phyloP scores from a whole-genome alignment of 2,113 vertebrate genomes.

The Poeciliopsis retropinna region DNA sequence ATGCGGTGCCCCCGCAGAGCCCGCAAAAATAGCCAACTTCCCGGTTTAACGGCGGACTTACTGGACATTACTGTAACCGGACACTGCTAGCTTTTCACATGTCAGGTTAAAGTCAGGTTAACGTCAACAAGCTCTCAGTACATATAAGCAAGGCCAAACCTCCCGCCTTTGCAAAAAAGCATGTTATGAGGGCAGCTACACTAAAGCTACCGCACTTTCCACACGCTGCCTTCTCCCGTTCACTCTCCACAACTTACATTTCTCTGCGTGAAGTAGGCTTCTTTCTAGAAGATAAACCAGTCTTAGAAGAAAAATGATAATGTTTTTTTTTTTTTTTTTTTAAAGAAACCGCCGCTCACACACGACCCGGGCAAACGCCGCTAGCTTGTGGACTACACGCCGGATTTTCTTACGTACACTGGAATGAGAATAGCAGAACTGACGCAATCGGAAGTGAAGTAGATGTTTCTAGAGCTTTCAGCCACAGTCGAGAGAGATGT shows the following conservation, averaged over 20 bases:
- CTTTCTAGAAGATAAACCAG: constrained; percentile 16
- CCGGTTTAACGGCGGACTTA: not conserved
- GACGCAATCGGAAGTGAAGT: constrained; percentile 55
- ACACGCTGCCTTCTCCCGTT: not conserved
- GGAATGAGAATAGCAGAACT: constrained; percentile 41
- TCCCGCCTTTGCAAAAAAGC: constrained; percentile 69
- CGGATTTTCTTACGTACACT: constrained; percentile 51
- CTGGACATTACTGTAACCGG: too few relatives aligned
- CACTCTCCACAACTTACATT: constrained; percentile 66
- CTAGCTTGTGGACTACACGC: constrained; percentile 27
- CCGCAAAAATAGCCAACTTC: not conserved
- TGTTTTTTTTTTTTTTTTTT: not conserved
- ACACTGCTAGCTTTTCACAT: accelerated
- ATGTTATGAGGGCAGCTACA: constrained; percentile 59
- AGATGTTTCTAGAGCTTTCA: constrained; percentile 76
- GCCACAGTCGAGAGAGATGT: constrained; percentile 44
- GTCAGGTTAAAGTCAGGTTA: not conserved
- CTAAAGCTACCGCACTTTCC: constrained; percentile 10
- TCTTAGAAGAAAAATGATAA: not conserved
- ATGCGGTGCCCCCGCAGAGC: constrained; percentile 58
- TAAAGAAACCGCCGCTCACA: constrained; percentile 7
- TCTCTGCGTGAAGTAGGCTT: constrained; percentile 27
- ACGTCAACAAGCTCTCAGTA: constrained; percentile 13
- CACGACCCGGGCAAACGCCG: constrained; percentile 41
- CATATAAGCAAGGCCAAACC: constrained; percentile 49